Base-by-base conservation (phyloP, 2,113 vertebrate genomes). In the Malurus melanocephalus region DNA sequence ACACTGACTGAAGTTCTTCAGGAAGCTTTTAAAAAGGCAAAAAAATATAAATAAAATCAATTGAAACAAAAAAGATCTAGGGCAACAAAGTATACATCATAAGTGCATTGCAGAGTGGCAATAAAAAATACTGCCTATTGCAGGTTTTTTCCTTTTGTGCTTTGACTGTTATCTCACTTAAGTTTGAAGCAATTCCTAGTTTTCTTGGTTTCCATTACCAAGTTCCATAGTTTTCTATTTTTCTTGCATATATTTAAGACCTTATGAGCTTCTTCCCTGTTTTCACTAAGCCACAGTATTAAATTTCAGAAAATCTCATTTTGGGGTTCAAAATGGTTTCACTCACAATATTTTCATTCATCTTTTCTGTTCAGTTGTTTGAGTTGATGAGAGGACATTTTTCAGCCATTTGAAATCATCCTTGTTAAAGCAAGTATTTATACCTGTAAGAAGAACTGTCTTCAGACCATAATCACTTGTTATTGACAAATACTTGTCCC, bases 401-500 rank as follows among this genome's bases (percentile, higher is more conserved):
- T 91, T 42, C 87, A 89, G 67, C 48, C 82, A 80, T 91, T 79
- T 69, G 59, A 92, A 89, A 80, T 76, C 68, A 87, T 75, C 43
- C 52, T 80, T 85, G n/a, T 85, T 85, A 87, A 65, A 89, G 65
- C 10, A 78, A 78, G 52, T 66, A 88, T 82, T 85, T 89, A n/a
- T 75, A 74, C 72, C 61, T 55, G 35, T 73, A 91, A 73, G 81
- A 90, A 89, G 48, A 90, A 85, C 67, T 73, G 53, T 86, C 52
- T 93, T 89, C 90, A 86, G 77, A 88, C 61, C 30, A 23, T 42
- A 45, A 94, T 86, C 27, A 17, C 65, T 90, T 95, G 72, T 83
- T 69, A 88, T 5, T 6, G 5, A 67, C 73, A 86, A 94, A 86
- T 91, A 93, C 81, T 51, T 91, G 80, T 84, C 16, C 49, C 56